These are phyloP conservation scores for Crotalus tigris DNA, from an alignment of 2,113 vertebrate species.

Conservation along the genomic window DNA sequence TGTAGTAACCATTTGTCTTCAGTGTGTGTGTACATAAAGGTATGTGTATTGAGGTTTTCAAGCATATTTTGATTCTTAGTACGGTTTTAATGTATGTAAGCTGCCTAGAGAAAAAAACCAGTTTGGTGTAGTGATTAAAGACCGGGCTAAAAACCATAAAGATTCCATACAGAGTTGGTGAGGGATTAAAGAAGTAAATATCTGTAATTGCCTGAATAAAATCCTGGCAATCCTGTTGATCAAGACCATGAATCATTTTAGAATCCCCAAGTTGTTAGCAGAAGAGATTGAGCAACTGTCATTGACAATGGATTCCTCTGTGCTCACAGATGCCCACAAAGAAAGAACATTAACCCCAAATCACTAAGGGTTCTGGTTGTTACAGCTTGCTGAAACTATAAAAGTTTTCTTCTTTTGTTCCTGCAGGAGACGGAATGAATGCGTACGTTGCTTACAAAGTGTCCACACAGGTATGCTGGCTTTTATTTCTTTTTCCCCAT, in stretches of 20 bases:
- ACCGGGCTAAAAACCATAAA: not conserved
- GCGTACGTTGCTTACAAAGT: slow-evolving; percentile 97
- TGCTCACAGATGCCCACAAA: not conserved
- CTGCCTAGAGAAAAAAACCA: not conserved
- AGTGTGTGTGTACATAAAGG: not conserved
- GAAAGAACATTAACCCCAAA: not conserved
- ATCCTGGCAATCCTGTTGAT: not conserved
- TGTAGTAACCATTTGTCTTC: not conserved
- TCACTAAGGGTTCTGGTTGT: not conserved
- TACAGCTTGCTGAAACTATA: not conserved
- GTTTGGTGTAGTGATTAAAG: not conserved
- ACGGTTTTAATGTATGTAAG: not conserved
- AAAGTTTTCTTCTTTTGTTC: slow-evolving; percentile 27
- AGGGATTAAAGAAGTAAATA: not conserved
- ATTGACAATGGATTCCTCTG: not conserved
- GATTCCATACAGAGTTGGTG: not conserved
- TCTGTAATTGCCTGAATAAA: not conserved
- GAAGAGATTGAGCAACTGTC: not conserved
- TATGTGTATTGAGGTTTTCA: not conserved
- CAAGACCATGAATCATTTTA: not conserved
- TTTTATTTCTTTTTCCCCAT: not conserved
- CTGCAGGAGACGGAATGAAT: slow-evolving; percentile 92
- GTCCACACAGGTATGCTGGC: slow-evolving; percentile 83
- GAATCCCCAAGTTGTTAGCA: not conserved
- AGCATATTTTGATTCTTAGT: not conserved